Evolutionary conservation across 2,113 vertebrate genomes (phyloP).

Genomic region (Otus sunia): DNA sequence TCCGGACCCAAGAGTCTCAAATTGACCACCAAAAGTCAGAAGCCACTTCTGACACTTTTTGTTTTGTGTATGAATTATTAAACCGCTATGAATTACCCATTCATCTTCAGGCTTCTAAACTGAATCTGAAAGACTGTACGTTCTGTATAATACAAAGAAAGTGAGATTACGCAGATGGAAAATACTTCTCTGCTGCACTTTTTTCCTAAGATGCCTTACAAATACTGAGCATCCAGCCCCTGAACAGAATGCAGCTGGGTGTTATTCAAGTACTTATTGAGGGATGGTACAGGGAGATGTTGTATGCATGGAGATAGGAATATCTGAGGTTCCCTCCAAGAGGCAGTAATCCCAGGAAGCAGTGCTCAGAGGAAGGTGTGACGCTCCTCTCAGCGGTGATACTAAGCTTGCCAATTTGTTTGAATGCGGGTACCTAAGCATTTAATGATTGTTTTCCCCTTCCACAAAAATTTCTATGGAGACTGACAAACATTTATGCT

Average conservation of each 20-base stretch:
- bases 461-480: neutral
- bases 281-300: neutral
- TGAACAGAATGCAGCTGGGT: neutral
- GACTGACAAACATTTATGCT: neutral
- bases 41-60: neutral
- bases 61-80: neutral
- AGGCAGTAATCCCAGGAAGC: slow-evolving; percentile 18
- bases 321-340: neutral
- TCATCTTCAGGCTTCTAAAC: slow-evolving; percentile 17
- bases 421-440: neutral
- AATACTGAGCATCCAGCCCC: neutral
- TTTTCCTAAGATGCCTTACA: neutral
- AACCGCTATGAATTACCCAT: neutral
- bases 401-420: neutral
- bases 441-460: neutral
- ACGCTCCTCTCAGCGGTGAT: neutral
- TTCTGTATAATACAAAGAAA: slow-evolving; percentile 24
- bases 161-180: slow-evolving; percentile 17
- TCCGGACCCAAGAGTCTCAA: neutral
- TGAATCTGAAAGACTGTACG: neutral
- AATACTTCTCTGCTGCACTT: slow-evolving; percentile 24
- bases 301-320: neutral
- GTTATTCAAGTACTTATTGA: slow-evolving; percentile 7
- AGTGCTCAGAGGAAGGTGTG: neutral
- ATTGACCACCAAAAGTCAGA: slow-evolving; percentile 20